Evolutionary conservation across 2,113 vertebrate species (phyloP).

Genomic region (Terrapene triunguis): DNA sequence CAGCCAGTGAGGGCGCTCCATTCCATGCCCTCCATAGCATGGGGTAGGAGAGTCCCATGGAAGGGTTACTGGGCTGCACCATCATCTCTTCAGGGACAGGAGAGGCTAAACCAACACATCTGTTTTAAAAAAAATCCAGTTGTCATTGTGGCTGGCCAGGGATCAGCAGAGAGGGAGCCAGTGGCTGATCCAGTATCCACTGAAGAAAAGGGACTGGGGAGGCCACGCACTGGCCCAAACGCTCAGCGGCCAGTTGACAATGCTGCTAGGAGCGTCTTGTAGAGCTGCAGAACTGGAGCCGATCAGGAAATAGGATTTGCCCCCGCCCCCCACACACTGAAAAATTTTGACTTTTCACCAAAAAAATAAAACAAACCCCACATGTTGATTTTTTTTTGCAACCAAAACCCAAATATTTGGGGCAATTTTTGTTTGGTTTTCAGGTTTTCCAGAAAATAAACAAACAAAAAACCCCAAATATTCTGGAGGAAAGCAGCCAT

Average conservation of each 20-base stretch:
- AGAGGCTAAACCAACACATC: not conserved
- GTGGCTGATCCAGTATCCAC: no score
- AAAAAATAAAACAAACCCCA: no score
- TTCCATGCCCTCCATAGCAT: no score
- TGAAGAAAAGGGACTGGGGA: no score
- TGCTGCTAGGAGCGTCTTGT: not conserved
- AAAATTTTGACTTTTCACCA: not conserved
- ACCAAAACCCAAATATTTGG: not conserved
- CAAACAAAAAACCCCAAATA: not conserved
- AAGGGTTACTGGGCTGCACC: no score
- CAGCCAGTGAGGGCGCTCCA: no score
- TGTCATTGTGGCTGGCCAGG: not conserved
- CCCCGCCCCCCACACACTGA: not conserved
- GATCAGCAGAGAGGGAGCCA: not conserved
- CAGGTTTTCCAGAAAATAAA: not conserved
- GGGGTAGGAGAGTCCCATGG: no score
- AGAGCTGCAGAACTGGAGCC: not conserved
- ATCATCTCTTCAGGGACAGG: no score
- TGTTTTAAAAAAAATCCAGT: not conserved
- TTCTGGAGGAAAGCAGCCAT: not conserved
- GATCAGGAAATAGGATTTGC: not conserved
- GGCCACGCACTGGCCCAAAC: no score
- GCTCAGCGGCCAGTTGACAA: no score
- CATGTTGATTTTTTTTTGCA: not conserved
- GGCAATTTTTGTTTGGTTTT: no score